A percentile compares a stretch with the other conserved stretches of the same genome.
phyloP scores from a whole-genome alignment of 2,113 vertebrate species.

The Eulacestoma nigropectus region DNA sequence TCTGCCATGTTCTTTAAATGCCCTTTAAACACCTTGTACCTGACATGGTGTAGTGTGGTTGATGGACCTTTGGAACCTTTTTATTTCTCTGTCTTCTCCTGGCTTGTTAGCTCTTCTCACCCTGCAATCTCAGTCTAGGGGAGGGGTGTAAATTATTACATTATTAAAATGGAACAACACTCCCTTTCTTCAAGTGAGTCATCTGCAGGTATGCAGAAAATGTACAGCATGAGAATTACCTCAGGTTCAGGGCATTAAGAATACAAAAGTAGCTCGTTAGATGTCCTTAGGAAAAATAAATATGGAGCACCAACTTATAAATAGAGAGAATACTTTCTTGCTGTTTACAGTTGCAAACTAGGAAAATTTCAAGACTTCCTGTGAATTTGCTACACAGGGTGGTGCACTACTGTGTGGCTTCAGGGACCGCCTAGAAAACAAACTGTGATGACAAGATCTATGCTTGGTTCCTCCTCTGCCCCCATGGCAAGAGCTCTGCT shows the following conservation, averaged over 20 bases:
- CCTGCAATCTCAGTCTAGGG: not conserved
- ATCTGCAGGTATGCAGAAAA: constrained; percentile 14
- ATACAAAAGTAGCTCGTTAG: not conserved
- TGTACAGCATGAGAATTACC: not conserved
- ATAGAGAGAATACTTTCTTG: not conserved
- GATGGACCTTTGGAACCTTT: not conserved
- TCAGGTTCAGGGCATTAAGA: not conserved
- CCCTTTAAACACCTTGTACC: not conserved
- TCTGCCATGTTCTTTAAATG: not conserved
- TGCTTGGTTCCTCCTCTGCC: not conserved
- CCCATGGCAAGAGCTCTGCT: not conserved
- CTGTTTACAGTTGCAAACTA: not conserved
- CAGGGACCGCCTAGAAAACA: not conserved
- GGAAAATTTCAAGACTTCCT: not conserved
- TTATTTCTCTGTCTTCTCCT: not conserved
- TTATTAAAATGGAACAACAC: not conserved
- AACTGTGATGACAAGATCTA: not conserved
- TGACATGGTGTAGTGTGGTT: not conserved
- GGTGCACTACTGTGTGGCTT: not conserved
- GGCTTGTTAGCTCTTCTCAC: not conserved
- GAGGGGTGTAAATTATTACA: not conserved
- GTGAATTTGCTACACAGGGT: not conserved
- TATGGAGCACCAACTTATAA: not conserved
- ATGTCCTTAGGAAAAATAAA: not conserved
- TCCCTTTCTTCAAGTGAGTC: constrained; percentile 11